Evolutionary conservation across 2,797 vertebrate species (phyloP).

Genomic region (Calcarius lapponicus): DNA sequence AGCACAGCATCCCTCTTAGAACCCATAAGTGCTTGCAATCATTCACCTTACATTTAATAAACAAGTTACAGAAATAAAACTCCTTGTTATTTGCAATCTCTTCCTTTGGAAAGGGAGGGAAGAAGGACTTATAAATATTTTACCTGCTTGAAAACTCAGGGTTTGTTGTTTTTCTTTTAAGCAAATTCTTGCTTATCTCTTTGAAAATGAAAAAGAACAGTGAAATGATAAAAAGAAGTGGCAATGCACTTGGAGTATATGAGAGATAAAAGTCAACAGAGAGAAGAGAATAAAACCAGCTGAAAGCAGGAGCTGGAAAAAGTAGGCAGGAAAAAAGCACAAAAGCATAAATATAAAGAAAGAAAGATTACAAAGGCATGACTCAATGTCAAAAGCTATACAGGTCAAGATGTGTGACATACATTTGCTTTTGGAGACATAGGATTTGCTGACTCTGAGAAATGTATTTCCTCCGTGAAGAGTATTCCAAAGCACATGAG

Average conservation of each 20-base stretch:
- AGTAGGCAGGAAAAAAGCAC: not conserved
- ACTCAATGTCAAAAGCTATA: not conserved
- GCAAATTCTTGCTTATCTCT: not conserved
- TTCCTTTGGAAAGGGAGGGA: not conserved
- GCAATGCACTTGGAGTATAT: not conserved
- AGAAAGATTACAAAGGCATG: not conserved
- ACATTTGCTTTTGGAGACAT: not conserved
- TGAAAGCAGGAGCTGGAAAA: not conserved
- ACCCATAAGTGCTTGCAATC: not conserved
- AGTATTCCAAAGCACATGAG: not conserved
- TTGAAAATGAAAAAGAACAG: constrained; percentile 1
- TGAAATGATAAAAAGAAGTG: constrained; percentile 5
- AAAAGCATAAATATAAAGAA: not conserved
- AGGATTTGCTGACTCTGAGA: not conserved
- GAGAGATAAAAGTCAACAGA: not conserved
- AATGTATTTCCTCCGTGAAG: not conserved
- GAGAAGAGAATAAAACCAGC: not conserved
- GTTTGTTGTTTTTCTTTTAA: not conserved
- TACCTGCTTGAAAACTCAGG: not conserved
- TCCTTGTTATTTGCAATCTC: not conserved
- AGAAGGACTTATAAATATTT: not conserved
- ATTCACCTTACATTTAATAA: not conserved
- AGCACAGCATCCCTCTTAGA: not conserved
- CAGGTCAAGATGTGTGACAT: not conserved
- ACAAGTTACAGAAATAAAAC: not conserved